These are phyloP conservation scores for Parelbella ahira DNA, from an alignment of 2,888 invertebrate species.

Conservation along the genomic window DNA sequence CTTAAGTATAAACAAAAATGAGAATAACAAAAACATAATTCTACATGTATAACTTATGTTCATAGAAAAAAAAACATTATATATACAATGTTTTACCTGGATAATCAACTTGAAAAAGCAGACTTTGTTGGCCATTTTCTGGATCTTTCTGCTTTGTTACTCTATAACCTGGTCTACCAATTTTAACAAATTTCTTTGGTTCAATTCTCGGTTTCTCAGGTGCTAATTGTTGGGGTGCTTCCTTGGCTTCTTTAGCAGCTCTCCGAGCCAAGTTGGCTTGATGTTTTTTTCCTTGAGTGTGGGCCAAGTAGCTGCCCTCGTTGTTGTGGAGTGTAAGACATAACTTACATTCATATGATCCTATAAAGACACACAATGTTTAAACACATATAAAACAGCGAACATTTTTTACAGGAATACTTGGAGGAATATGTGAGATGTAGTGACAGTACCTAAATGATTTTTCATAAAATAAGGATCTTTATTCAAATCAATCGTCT, in stretches of 20 bases:
- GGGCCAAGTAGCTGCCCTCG: constrained; percentile 99
- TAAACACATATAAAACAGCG: no score
- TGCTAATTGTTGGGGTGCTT: constrained; percentile 95
- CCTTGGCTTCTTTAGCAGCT: constrained; percentile 99
- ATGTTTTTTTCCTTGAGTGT: constrained; percentile 99
- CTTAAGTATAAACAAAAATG: no score
- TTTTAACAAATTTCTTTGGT: constrained; percentile 99
- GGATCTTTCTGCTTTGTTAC: constrained; percentile 99
- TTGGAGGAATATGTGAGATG: no score
- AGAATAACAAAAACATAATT: no score
- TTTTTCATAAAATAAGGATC: constrained; percentile 99
- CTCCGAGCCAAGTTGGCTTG: constrained; percentile 98
- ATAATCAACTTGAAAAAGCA: constrained; percentile 98
- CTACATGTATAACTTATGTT: no score
- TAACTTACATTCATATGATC: constrained; percentile 99
- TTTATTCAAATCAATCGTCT: constrained; percentile 99
- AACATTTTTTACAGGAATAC: no score
- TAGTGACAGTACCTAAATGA: constrained; percentile 97
- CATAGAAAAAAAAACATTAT: no score
- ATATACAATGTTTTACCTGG: constrained; percentile 83
- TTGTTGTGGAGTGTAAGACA: constrained; percentile 99
- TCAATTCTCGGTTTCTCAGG: constrained; percentile 98
- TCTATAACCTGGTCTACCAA: constrained; percentile 98
- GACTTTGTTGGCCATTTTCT: constrained; percentile 96
- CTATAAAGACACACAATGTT: constrained; percentile 36